Evolutionary conservation across 37 sponge, comb jelly and placozoan species (phyloP), one percentile per base, ranked within the genome.

Genomic region (Diacarnus erythraeanus): DNA sequence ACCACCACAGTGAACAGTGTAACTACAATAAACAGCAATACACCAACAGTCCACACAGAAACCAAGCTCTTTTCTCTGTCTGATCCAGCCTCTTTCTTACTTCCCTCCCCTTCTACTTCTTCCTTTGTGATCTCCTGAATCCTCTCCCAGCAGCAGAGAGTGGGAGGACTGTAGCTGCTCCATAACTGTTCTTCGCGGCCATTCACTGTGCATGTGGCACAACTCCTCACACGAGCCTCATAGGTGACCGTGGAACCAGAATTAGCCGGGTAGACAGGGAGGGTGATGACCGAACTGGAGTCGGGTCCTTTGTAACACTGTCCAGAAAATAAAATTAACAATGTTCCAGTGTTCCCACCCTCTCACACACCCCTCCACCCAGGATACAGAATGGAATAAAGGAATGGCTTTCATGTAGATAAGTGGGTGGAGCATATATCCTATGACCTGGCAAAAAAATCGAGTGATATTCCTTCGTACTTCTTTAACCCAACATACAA

Each of bases 141-240:
- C 23, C 33, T 31, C 47, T 26, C 58, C 41, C 83, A 82, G 41
- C 47, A 31, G 68, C 84, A 84, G 21, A 44, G 69, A 12, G 42
- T 71, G 0, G 69, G 21, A 27, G 68, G 25, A 29, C 70, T 59
- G 69, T 41, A 58, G 30, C 38, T 27, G 29, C 80, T 63, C 72
- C 71, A 86, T 26, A 86, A 65, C 75, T 79, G 74, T 68, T 86
- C 86, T 31, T 79, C 72, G 8, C 65, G 68, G 39, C 72, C 74
- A 37, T 86, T 86, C n/a, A 78, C 86, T 2, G 33, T 42, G 33
- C 65, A 64, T 25, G 22, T 73, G 21, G 66, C 25, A 27, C 33
- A 58, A 8, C 80, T 58, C 1, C 86, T 38, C 33, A 79, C 86
- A 20, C 80, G 65, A 26, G 86, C 86, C 54, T 79, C 72, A 27